Conservation (phyloP, 2,113 vertebrate genomes). For the Synodontis membranacea region DNA sequence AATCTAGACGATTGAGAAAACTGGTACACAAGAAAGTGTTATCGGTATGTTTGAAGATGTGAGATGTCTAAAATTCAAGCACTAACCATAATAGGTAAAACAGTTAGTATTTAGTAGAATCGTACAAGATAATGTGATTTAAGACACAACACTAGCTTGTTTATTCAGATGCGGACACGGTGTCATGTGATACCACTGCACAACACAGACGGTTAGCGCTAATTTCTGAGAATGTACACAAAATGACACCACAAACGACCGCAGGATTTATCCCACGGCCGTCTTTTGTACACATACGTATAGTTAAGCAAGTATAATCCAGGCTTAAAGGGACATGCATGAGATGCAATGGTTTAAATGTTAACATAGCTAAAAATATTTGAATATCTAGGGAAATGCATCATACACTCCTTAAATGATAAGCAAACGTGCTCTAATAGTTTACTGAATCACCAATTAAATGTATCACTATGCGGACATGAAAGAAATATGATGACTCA, state of each 20-base stretch:
- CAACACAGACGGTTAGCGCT: too few relatives aligned
- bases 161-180: neutral
- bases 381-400: neutral
- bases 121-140: neutral
- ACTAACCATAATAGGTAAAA: neutral
- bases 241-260: neutral
- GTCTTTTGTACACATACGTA: neutral
- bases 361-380: slow-evolving; percentile 27
- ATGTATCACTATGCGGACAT: neutral
- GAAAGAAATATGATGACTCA: slow-evolving; percentile 25
- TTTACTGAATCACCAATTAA: neutral
- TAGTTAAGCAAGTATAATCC: slow-evolving; percentile 11
- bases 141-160: neutral
- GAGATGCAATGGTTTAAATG: slow-evolving; percentile 47
- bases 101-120: neutral
- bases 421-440: neutral
- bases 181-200: neutral
- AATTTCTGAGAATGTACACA: too few relatives aligned
- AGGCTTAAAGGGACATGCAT: slow-evolving; percentile 41
- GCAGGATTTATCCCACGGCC: neutral
- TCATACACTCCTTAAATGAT: neutral
- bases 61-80: neutral
- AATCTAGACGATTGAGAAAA: neutral
- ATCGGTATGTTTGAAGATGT: neutral
- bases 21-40: neutral